Evolutionary conservation across 1,140 invertebrate species (phyloP), one percentile per base, ranked within the genome.

Genomic region (Drosophila yakuba): DNA sequence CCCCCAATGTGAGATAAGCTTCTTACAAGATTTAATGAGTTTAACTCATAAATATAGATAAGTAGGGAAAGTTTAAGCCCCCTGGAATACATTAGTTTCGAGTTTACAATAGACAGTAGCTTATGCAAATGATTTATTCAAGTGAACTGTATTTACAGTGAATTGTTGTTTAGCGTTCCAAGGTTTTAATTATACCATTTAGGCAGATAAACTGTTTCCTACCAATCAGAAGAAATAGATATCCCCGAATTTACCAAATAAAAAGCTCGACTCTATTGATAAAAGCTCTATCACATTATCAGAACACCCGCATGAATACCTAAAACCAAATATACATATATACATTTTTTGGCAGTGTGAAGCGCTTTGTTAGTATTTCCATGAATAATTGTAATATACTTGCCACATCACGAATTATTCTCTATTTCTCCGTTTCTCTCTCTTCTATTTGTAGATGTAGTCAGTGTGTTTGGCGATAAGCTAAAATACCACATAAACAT

Each of bases 381-480:
- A 25, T 39, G 25, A 11, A 35, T 44, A 54, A 60, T 74, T 59
- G 66, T 59, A 74, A 69, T 56, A 57, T 50, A 61, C 74, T 86
- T 81, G 54, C 58, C 66, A 80, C 74, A 86, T 91, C 67, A 81
- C 83, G 58, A 78, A 69, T 57, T 77, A 75, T 77, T 78, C 59
- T 77, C 74, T 78, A 71, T 78, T 71, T 74, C 48, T 82, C 64
- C 83, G 55, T 88, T 80, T 91, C 90, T 93, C 91, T 93, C 79
- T 93, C 92, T 93, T 93, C 93, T 94, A 79, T 94, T 95, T 95
- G 93, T 95, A 95, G 95, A 95, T 95, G 95, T 95, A 95, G 95
- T 95, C 95, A 95, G 94, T 95, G 95, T 95, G 95, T 95, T 94
- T 95, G 95, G 95, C 95, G 95, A 95, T 95, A 95, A 95, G 94